These are phyloP conservation scores for Oreocharis arfaki DNA, from an alignment of 2,113 vertebrate genomes.

Conservation along the genomic window DNA sequence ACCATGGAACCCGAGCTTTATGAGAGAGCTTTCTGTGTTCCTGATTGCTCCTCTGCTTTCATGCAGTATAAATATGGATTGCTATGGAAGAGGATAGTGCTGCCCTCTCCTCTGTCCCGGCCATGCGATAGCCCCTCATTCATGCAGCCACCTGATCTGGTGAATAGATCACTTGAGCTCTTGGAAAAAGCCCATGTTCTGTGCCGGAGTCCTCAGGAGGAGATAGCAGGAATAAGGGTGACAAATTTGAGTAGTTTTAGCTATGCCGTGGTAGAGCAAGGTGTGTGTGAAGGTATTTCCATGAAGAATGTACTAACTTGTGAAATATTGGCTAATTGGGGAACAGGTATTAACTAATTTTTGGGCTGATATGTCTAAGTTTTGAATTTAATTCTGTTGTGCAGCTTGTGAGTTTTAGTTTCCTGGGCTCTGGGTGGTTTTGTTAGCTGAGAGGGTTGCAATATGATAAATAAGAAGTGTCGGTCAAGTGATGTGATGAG, in stretches of 20 bases:
- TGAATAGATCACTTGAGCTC: not conserved
- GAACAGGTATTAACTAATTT: not conserved
- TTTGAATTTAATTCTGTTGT: not conserved
- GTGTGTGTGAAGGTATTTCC: not conserved
- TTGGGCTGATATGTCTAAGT: not conserved
- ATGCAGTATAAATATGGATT: not conserved
- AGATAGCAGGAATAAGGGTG: not conserved
- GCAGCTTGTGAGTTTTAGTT: not conserved
- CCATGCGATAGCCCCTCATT: slow-evolving; percentile 22
- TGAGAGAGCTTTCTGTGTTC: not conserved
- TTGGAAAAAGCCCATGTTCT: not conserved
- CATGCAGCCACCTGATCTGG: slow-evolving; percentile 20
- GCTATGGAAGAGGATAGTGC: not conserved
- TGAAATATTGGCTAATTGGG: not conserved
- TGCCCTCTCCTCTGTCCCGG: not conserved
- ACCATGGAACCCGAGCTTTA: not conserved
- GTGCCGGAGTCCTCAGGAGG: not conserved
- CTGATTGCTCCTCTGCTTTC: not conserved
- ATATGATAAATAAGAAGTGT: not conserved
- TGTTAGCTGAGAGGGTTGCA: not conserved
- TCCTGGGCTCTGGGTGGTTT: not conserved
- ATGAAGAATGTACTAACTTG: not conserved
- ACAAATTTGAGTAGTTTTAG: not conserved
- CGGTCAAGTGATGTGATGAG: not conserved
- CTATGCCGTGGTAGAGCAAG: not conserved